Base-by-base conservation (phyloP, 2,888 invertebrate genomes). In the Masnerella sp. region DNA sequence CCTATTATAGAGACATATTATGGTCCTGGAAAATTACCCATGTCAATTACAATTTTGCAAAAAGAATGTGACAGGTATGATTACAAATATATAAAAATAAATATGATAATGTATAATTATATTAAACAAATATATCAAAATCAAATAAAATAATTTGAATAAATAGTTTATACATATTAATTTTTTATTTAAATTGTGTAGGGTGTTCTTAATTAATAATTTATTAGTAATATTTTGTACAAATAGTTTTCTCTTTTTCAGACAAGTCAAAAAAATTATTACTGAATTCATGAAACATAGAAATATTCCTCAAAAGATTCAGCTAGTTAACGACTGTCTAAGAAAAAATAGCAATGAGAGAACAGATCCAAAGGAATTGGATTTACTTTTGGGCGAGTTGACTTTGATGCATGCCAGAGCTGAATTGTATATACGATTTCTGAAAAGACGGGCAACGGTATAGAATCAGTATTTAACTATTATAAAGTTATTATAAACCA, bases 361-460 rank as follows among this genome's bases (percentile, higher is more conserved):
- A 80, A 85, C 91, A 12, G 95, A 96, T 87, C 94, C 96, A 0
- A 93, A 95, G 82, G 94, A 94, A 79, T 90, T 96, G 59, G 99
- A 99, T 89, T 91, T 94, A 0, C 89, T 96, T 40, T 91, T 99
- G 67, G 93, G 94, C 0, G 99, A 99, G 89, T 91, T 98, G 67
- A 96, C 97, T 0, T 90, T 97, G 45, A 93, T 98, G 89, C 97
- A 97, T 88, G 93, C 96, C 0, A 90, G 97, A 76, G 91, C 95
- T n/a, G 95, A 96, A 83, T 89, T 99, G 15, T 99, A 98, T 88
- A 92, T 96, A 79, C 90, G 94, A 78, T 99, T 99, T 89, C 89
- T 99, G 72, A 90, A 92, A 52, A 90, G 96, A 68, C 91, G 96
- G 82, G 89, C 94, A 14, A 90, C 90, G 85, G 95, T 94, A 85